A percentile compares a stretch with the other conserved stretches of the same genome.
phyloP scores from a whole-genome alignment of 1,140 invertebrate species.

The Batillaria attramentaria region DNA sequence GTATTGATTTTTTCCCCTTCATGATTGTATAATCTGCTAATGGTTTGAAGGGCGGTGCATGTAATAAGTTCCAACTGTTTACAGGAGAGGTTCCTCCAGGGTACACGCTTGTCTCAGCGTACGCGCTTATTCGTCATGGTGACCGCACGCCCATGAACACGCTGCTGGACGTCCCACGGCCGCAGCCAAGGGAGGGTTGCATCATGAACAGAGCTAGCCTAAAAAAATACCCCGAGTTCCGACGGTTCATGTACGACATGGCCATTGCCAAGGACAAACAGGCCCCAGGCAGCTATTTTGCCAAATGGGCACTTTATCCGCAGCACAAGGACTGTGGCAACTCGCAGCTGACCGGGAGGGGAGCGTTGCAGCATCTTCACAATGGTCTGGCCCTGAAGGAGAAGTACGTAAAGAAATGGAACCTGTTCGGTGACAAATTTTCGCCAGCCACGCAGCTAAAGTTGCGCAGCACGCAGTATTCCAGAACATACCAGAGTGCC shows the following conservation, averaged over 20 bases:
- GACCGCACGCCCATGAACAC: constrained; percentile 88
- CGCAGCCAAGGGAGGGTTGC: constrained; percentile 73
- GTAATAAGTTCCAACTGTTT: constrained; percentile 44
- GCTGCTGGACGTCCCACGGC: constrained; percentile 78
- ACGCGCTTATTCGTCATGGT: constrained; percentile 88
- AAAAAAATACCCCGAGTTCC: constrained; percentile 46
- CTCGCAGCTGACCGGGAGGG: constrained; percentile 79
- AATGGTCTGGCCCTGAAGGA: constrained; percentile 82
- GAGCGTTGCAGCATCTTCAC: constrained; percentile 82
- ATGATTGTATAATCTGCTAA: background rate
- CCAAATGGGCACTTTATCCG: constrained; percentile 85
- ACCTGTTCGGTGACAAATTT: constrained; percentile 73
- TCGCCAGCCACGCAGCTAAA: constrained; percentile 77
- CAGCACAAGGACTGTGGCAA: constrained; percentile 76
- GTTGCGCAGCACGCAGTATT: constrained; percentile 86
- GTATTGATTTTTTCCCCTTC: background rate
- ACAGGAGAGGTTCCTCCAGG: constrained; percentile 76
- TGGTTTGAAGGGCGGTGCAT: background rate
- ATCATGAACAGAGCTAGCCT: constrained; percentile 76
- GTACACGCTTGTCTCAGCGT: constrained; percentile 83
- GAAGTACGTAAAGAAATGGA: constrained; percentile 78
- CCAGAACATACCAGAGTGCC: constrained; percentile 90
- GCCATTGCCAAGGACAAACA: constrained; percentile 33
- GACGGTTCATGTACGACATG: constrained; percentile 47
- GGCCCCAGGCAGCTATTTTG: constrained; percentile 80